A percentile compares a stretch with the other conserved stretches of the same genome.
Evolutionary conservation across 2,797 vertebrate species (phyloP).

Genomic region (Gallirallus australis): DNA sequence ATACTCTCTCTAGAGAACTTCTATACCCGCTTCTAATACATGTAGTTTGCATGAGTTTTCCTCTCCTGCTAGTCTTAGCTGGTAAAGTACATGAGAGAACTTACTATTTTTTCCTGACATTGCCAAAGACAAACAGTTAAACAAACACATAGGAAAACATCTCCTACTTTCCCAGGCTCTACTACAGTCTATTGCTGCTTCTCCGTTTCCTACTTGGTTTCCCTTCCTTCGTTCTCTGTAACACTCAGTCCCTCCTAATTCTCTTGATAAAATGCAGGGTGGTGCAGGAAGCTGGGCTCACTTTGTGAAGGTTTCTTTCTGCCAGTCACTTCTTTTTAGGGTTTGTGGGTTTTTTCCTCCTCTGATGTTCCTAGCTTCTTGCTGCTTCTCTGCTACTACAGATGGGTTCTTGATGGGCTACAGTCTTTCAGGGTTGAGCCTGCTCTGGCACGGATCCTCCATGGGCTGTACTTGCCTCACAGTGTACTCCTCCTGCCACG

Average conservation of each 20-base stretch:
- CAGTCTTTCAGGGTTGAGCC: not conserved
- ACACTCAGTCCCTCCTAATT: not conserved
- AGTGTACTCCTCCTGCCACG: not conserved
- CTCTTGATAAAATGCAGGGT: not conserved
- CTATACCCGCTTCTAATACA: not conserved
- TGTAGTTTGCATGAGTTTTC: not conserved
- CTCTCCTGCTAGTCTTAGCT: not conserved
- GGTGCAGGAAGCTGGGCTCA: not conserved
- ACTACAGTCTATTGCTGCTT: not conserved
- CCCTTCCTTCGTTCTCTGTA: not conserved
- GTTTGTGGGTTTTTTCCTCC: too few relatives aligned
- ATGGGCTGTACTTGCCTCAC: not conserved
- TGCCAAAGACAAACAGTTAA: not conserved
- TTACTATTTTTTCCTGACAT: not conserved
- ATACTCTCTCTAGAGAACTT: not conserved
- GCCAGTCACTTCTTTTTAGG: not conserved
- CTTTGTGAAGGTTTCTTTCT: not conserved
- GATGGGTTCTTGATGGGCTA: not conserved
- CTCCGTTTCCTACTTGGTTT: not conserved
- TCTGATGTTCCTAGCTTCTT: not conserved
- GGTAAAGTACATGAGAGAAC: not conserved
- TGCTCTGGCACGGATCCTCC: not conserved
- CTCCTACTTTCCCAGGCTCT: not conserved
- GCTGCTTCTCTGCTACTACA: not conserved
- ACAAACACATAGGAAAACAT: not conserved